phyloP scores from a whole-genome alignment of 2,888 invertebrate species.

The Orthosia incerta region DNA sequence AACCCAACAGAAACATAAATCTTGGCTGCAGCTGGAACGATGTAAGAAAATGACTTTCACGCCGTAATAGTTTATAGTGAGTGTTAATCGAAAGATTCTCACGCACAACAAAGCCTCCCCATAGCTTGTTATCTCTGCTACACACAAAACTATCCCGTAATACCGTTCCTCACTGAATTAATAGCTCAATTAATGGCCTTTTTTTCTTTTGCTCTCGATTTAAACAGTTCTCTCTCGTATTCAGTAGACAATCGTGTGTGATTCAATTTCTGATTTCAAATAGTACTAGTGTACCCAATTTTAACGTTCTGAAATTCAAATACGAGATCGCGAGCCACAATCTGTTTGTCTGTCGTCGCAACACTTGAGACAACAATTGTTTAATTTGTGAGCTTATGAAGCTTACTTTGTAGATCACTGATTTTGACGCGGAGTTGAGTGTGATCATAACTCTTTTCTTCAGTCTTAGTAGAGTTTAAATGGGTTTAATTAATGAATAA shows the following conservation, averaged over 20 bases:
- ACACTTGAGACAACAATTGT: background rate
- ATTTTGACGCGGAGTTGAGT: background rate
- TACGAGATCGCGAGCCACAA: background rate
- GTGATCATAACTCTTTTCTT: too few species aligned
- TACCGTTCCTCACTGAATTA: background rate
- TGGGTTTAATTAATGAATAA: too few species aligned
- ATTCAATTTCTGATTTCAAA: background rate
- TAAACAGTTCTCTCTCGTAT: slow-evolving; percentile 1
- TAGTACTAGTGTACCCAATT: slow-evolving; percentile 1
- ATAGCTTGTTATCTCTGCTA: background rate
- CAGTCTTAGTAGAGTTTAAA: too few species aligned
- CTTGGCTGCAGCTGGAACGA: too few species aligned
- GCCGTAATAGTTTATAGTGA: background rate
- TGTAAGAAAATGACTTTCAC: slow-evolving; percentile 2
- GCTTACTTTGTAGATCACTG: background rate
- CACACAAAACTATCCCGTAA: background rate
- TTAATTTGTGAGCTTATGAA: slow-evolving; percentile 17
- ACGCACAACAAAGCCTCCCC: background rate
- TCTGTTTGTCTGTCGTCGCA: background rate
- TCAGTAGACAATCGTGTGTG: slow-evolving; percentile 10
- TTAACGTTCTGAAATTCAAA: slow-evolving; percentile 10
- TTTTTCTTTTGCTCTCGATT: slow-evolving; percentile 12
- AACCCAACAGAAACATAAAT: background rate
- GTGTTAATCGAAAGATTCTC: background rate
- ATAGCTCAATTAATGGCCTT: background rate